A percentile compares a stretch with the other conserved stretches of the same genome.
These are phyloP conservation scores for Dasypolia templi DNA, from an alignment of 2,888 invertebrate genomes.

Conservation along the genomic window DNA sequence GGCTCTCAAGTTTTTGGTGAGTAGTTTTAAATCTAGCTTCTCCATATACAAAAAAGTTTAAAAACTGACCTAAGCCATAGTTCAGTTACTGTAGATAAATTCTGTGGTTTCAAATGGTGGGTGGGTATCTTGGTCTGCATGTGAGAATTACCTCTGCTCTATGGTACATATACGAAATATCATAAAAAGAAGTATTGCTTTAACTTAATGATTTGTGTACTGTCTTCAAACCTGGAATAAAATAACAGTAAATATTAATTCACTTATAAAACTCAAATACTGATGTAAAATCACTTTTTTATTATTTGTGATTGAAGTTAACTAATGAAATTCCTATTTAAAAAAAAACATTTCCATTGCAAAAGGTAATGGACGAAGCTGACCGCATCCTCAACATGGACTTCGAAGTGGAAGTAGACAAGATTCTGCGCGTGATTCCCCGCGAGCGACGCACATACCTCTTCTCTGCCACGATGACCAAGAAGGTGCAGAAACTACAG, in stretches of 20 bases:
- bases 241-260: no score
- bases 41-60: no score
- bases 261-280: no score
- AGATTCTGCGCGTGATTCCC: slow-evolving; percentile 97
- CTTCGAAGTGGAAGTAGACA: slow-evolving; percentile 99
- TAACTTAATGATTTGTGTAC: no score
- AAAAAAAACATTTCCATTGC: neutral
- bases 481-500: slow-evolving; percentile 98
- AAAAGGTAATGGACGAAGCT: slow-evolving; percentile 99
- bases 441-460: slow-evolving; percentile 97
- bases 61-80: neutral
- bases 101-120: neutral
- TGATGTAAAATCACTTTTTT: no score
- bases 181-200: neutral
- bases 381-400: slow-evolving; percentile 99
- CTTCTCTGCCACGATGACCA: slow-evolving; percentile 99
- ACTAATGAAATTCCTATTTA: neutral
- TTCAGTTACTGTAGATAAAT: neutral
- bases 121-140: neutral
- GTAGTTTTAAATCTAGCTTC: neutral
- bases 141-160: neutral
- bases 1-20: slow-evolving; percentile 95
- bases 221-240: no score
- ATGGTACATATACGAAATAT: neutral
- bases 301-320: neutral